phyloP scores from a whole-genome alignment of 2,888 invertebrate genomes.

The Hipparchia sbordonii region DNA sequence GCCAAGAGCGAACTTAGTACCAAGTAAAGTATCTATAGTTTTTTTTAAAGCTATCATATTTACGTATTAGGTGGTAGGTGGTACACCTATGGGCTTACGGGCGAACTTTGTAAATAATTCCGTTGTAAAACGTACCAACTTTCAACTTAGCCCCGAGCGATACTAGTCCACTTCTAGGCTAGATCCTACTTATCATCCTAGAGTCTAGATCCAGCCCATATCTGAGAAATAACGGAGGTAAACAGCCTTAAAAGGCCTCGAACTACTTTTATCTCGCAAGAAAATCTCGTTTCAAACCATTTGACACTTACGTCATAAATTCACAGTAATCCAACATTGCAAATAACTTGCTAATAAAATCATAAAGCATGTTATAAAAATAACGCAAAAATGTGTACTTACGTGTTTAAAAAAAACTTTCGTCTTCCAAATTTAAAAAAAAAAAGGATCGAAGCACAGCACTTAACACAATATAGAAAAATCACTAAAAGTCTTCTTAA shows the following conservation, averaged over 20 bases:
- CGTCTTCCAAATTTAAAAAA: conserved; percentile 18
- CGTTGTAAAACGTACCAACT: conserved; percentile 37
- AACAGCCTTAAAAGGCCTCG: conserved; percentile 45
- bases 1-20: no score
- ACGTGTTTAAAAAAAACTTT: conserved; percentile 21
- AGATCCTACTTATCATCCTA: conserved; percentile 47
- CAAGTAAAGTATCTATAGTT: no score
- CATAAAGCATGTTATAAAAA: conserved; percentile 12
- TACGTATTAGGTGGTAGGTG: no score
- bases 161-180: conserved; percentile 41
- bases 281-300: conserved; percentile 40
- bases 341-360: conserved; percentile 14
- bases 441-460: conserved; percentile 39
- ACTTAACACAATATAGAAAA: conserved; percentile 45
- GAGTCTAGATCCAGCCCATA: conserved; percentile 43
- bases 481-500: conserved; percentile 46
- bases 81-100: no score
- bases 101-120: conserved; percentile 28
- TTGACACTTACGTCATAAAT: conserved; percentile 31
- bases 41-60: no score
- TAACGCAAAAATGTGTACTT: conserved; percentile 20
- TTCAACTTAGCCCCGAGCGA: conserved; percentile 43
- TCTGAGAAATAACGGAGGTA: conserved; percentile 51
- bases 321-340: conserved; percentile 18
- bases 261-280: conserved; percentile 41